Conservation (phyloP, 2,113 vertebrate genomes). For the Peucedramus taeniatus region DNA sequence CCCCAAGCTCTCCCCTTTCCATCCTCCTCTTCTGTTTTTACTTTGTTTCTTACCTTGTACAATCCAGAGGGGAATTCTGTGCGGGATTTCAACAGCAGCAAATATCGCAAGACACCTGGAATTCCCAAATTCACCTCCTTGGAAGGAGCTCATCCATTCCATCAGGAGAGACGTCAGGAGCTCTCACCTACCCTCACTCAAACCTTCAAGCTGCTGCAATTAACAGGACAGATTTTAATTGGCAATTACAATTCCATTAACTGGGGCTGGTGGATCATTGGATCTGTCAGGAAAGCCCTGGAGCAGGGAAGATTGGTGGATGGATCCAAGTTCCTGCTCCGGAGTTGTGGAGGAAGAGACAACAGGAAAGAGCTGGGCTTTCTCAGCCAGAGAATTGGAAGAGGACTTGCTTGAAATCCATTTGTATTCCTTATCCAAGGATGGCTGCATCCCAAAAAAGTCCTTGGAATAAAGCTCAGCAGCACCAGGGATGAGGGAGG, state of each 20-base stretch:
- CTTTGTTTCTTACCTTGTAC: background rate
- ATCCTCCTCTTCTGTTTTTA: background rate
- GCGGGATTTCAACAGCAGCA: background rate
- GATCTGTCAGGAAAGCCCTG: constrained; percentile 44
- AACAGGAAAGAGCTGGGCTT: background rate
- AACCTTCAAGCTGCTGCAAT: constrained; percentile 53
- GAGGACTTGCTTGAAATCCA: background rate
- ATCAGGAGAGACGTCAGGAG: background rate
- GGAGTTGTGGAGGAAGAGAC: background rate
- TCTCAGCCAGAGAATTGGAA: background rate
- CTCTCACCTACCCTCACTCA: background rate
- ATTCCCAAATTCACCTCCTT: background rate
- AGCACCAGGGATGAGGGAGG: background rate
- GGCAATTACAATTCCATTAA: constrained; percentile 69
- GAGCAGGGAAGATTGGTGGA: constrained; percentile 48
- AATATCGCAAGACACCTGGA: background rate
- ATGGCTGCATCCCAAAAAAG: background rate
- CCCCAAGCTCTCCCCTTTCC: background rate
- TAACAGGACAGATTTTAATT: constrained; percentile 69
- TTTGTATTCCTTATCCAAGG: background rate
- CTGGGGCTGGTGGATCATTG: constrained; percentile 60
- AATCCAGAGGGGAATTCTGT: background rate
- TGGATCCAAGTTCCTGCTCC: background rate
- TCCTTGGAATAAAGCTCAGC: background rate
- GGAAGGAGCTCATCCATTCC: background rate